Conservation (phyloP, 2,797 vertebrate genomes). For the Rhincodon typus region DNA sequence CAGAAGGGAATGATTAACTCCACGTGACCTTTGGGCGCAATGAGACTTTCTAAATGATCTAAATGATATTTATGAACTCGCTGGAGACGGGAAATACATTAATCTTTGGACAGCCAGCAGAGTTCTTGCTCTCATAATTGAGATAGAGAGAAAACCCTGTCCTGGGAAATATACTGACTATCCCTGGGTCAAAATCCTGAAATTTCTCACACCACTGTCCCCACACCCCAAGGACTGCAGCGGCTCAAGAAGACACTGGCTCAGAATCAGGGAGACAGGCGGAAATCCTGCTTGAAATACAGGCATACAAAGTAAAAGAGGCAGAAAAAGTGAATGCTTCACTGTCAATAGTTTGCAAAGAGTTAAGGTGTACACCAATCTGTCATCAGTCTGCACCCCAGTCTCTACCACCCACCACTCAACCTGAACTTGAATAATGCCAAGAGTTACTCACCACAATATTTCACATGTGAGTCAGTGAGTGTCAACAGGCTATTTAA, state of each 20-base stretch:
- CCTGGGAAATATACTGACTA: no score
- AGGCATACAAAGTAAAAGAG: not conserved
- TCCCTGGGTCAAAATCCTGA: not conserved
- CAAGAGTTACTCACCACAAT: not conserved
- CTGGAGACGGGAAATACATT: not conserved
- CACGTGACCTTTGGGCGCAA: not conserved
- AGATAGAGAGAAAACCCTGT: not conserved
- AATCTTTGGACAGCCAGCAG: not conserved
- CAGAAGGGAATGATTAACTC: not conserved
- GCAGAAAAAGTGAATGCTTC: not conserved
- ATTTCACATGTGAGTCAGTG: not conserved
- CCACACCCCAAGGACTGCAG: not conserved
- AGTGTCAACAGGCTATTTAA: not conserved
- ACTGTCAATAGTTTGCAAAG: not conserved
- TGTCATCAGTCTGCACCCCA: not conserved
- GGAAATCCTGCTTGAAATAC: not conserved
- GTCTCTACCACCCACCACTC: not conserved
- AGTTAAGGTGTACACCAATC: not conserved
- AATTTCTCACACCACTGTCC: not conserved
- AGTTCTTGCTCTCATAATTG: not conserved
- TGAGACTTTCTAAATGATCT: not conserved
- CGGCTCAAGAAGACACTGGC: not conserved
- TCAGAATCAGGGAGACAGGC: not conserved
- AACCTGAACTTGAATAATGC: not conserved
- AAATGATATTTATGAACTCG: not conserved